Evolutionary conservation across 2,113 vertebrate genomes (phyloP).

Genomic region (Hippocampus zosterae): DNA sequence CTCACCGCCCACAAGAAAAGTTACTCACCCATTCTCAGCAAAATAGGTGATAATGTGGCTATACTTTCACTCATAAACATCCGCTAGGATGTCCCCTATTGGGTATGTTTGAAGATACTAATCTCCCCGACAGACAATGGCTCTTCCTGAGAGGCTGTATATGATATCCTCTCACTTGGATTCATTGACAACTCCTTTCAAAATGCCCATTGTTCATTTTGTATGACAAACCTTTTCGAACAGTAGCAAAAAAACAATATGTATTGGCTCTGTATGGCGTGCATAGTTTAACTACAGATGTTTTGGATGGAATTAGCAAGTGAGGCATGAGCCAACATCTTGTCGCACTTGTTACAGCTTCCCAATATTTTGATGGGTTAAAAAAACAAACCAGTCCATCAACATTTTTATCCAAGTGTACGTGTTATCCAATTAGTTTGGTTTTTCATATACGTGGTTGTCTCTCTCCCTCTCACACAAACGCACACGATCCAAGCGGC

Average conservation of each 20-base stretch:
- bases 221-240: neutral
- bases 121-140: conserved; percentile 54
- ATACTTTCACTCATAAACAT: conserved; percentile 27
- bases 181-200: conserved; percentile 20
- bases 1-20: neutral
- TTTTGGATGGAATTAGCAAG: neutral
- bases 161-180: conserved; percentile 52
- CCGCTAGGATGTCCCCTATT: conserved; percentile 54
- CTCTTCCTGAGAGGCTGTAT: conserved; percentile 55
- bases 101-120: conserved; percentile 42
- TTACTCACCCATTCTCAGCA: neutral
- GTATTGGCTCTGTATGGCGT: neutral
- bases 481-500: conserved; percentile 1
- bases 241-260: neutral
- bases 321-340: neutral
- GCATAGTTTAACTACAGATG: neutral
- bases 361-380: neutral
- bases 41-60: neutral
- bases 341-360: neutral
- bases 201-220: neutral
- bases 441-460: neutral
- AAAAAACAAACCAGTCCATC: conserved; percentile 6
- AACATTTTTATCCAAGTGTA: neutral
- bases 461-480: neutral
- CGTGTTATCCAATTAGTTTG: neutral